Conservation (phyloP, 2,797 vertebrate genomes). For the Hippopotamyrus pictus region DNA sequence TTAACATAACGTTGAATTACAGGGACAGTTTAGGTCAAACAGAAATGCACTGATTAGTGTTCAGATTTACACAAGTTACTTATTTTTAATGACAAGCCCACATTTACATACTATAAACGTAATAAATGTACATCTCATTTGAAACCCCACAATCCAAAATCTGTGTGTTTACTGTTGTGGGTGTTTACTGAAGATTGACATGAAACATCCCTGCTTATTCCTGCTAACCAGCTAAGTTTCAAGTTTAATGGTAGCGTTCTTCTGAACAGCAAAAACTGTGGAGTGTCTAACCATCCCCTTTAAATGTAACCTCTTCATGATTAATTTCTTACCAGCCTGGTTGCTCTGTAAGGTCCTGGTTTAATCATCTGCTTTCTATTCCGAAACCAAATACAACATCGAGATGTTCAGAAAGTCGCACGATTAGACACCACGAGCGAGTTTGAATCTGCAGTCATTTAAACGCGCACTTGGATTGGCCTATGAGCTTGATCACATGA, state of each 20-base stretch:
- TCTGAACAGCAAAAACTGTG: background rate
- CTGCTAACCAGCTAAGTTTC: background rate
- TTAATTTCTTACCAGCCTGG: constrained; percentile 66
- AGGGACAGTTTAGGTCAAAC: background rate
- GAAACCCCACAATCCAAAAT: background rate
- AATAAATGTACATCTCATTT: background rate
- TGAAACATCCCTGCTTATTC: background rate
- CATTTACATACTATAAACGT: background rate
- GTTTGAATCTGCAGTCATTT: background rate
- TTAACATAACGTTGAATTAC: background rate
- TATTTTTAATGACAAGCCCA: background rate
- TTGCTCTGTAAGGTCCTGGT: constrained; percentile 74
- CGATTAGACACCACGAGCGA: background rate
- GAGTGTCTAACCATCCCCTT: background rate
- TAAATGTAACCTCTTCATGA: background rate
- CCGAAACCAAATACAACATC: background rate
- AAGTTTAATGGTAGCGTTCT: background rate
- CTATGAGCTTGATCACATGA: background rate
- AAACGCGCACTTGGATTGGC: background rate
- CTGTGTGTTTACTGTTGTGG: background rate
- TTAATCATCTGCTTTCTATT: constrained; percentile 54
- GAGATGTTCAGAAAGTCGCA: background rate
- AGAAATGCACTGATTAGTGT: background rate
- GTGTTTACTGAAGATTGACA: background rate
- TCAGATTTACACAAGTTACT: background rate